Percentiles rank a stretch among this genome's conserved stretches.
These are phyloP conservation scores for Gandaritis pyraliata DNA, from an alignment of 2,888 invertebrate genomes.

Conservation along the genomic window DNA sequence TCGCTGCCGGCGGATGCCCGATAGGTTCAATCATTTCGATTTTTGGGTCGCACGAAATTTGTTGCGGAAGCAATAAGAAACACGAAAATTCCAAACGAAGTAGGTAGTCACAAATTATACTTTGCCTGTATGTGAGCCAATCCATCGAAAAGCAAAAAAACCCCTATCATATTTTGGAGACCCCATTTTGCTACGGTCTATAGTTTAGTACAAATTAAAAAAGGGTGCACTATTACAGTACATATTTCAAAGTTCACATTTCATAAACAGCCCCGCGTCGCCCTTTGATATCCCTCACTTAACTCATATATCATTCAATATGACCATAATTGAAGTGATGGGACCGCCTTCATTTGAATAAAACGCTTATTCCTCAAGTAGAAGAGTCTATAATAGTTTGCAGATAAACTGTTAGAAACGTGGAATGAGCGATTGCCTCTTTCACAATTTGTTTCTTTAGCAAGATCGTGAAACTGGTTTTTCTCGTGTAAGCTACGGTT, in stretches of 20 bases:
- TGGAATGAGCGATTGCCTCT: slow-evolving; percentile 80
- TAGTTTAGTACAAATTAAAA: slow-evolving; percentile 81
- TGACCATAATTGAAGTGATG: slow-evolving; percentile 81
- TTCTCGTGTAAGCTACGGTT: slow-evolving; percentile 71
- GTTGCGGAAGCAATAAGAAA: slow-evolving; percentile 84
- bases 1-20: slow-evolving; percentile 82
- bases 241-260: slow-evolving; percentile 82
- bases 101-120: slow-evolving; percentile 73
- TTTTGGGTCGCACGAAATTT: slow-evolving; percentile 83
- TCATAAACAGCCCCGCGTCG: slow-evolving; percentile 77
- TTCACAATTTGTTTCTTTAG: slow-evolving; percentile 83
- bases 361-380: slow-evolving; percentile 59
- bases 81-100: slow-evolving; percentile 76
- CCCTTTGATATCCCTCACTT: slow-evolving; percentile 84
- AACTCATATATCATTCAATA: slow-evolving; percentile 83
- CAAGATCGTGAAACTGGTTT: slow-evolving; percentile 81
- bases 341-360: slow-evolving; percentile 62
- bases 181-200: slow-evolving; percentile 75
- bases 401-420: slow-evolving; percentile 58
- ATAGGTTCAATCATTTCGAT: slow-evolving; percentile 81
- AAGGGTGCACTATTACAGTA: slow-evolving; percentile 76
- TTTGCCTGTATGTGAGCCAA: slow-evolving; percentile 55
- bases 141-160: slow-evolving; percentile 58
- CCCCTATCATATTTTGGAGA: slow-evolving; percentile 56
- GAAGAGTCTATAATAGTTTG: slow-evolving; percentile 67